These are phyloP conservation scores for Mobula hypostoma DNA, from an alignment of 2,113 vertebrate genomes.

Conservation along the genomic window DNA sequence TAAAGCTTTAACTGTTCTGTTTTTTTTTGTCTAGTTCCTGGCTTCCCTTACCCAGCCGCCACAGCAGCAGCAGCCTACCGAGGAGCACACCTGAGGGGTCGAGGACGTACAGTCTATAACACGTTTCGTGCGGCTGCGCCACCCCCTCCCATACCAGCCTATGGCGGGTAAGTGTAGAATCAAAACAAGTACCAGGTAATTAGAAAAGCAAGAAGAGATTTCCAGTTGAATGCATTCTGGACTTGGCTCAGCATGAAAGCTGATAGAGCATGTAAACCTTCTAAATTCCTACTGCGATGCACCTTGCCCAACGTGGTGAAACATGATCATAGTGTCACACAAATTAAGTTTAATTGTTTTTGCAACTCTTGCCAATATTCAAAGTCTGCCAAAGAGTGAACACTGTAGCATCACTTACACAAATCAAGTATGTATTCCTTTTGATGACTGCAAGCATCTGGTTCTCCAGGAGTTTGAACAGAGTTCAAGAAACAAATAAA, in stretches of 20 bases:
- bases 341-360: constrained; percentile 53
- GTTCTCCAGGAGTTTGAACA: constrained; percentile 66
- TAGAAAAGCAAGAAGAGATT: constrained; percentile 39
- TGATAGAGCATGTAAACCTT: constrained; percentile 52
- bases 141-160: constrained; percentile 84
- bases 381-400: constrained; percentile 58
- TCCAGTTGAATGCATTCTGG: constrained; percentile 51
- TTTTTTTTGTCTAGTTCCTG: constrained; percentile 66
- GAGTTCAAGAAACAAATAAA: constrained; percentile 39
- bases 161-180: constrained; percentile 76
- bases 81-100: constrained; percentile 84
- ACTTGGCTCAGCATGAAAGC: constrained; percentile 45
- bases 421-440: constrained; percentile 50
- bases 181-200: constrained; percentile 12
- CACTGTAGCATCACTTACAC: constrained; percentile 52
- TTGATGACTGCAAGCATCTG: constrained; percentile 62
- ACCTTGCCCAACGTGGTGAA: constrained; percentile 61
- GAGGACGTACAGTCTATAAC: constrained; percentile 89
- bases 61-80: constrained; percentile 84
- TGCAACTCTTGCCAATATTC: constrained; percentile 66
- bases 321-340: constrained; percentile 71
- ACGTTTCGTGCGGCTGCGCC: constrained; percentile 85
- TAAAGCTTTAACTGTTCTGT: background rate
- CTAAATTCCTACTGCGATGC: constrained; percentile 51
- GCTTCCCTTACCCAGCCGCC: constrained; percentile 87